These are phyloP conservation scores for Melanocharis versteri DNA, from an alignment of 2,113 vertebrate species.

Conservation along the genomic window DNA sequence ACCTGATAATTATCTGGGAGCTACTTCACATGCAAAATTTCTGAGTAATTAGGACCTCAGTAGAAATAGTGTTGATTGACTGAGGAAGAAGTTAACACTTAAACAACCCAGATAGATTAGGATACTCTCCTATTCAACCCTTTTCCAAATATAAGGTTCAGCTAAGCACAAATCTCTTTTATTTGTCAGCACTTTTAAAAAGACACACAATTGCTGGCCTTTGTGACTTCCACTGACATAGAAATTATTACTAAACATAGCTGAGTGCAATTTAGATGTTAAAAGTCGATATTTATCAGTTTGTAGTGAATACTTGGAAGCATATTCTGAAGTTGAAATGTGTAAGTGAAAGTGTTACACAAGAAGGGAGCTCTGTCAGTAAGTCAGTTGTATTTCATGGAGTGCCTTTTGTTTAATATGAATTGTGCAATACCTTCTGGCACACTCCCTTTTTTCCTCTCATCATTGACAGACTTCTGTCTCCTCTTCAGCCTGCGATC, in stretches of 20 bases:
- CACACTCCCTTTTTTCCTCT: conserved; percentile 50
- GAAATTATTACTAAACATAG: not conserved
- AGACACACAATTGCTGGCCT: not conserved
- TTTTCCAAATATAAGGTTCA: not conserved
- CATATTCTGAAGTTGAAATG: not conserved
- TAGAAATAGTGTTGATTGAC: not conserved
- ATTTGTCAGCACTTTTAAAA: not conserved
- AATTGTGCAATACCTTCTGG: conserved; percentile 31
- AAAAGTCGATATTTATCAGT: not conserved
- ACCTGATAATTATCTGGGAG: not conserved
- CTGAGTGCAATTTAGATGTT: not conserved
- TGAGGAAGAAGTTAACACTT: not conserved
- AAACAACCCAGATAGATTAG: not conserved
- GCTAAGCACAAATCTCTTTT: not conserved
- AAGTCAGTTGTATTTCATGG: not conserved
- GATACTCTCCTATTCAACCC: not conserved
- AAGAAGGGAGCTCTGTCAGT: not conserved
- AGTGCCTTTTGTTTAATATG: not conserved
- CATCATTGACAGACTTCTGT: conserved; percentile 70
- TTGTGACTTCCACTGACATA: not conserved
- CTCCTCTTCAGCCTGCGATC: conserved; percentile 91
- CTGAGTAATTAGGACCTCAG: not conserved
- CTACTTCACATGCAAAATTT: not conserved
- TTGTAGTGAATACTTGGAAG: not conserved
- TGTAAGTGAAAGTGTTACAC: not conserved